Evolutionary conservation across 2,888 invertebrate genomes (phyloP), one percentile per base, ranked within the genome.

Genomic region (Amaurobius ferox): DNA sequence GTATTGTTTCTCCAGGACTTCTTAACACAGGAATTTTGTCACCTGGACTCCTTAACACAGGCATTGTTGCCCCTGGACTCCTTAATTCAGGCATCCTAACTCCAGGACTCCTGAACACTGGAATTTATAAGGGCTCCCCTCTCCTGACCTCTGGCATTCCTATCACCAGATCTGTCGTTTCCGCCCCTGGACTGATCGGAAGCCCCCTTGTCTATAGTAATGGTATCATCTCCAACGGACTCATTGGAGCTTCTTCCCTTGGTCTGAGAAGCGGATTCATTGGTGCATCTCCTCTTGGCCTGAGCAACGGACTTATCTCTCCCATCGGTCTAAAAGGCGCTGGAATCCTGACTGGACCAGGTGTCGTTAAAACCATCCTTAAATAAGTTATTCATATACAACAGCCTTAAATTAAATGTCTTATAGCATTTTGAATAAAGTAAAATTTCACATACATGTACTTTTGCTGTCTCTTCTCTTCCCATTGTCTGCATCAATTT

Each of bases 271-370:
- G n/a, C n/a, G n/a, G n/a, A n/a, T n/a, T n/a, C n/a, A 35, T 35
- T 23, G 79, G 71, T 32, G 35, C 48, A 9, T 16, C 39, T n/a
- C 74, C 68, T 9, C n/a, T 74, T 5, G 55, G 19, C 2, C 55
- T 55, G 5, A 19, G 23, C 23, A 55, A 23, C 19, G 79, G 72
- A 48, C 44, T 79, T 16, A 16, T 67, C 16, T 35, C 67, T n/a
- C 80, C 79, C 19, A n/a, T 73, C 16, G 80, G 80, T 0, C 19
- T 73, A n/a, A 55, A 28, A 16, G 26, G 68, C 16, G 35, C 35
- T 9, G 73, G 73, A 35, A 61, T 80, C 26, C 28, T 80, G 16
- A 28, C 61, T 3, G 80, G 29, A 19, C 73, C 80, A 9, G 80
- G 74, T 5, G 13, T 74, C 1, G 55, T 68, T 16, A 80, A 74